Base-by-base conservation (phyloP, 2,113 vertebrate species). In the Scomber japonicus region DNA sequence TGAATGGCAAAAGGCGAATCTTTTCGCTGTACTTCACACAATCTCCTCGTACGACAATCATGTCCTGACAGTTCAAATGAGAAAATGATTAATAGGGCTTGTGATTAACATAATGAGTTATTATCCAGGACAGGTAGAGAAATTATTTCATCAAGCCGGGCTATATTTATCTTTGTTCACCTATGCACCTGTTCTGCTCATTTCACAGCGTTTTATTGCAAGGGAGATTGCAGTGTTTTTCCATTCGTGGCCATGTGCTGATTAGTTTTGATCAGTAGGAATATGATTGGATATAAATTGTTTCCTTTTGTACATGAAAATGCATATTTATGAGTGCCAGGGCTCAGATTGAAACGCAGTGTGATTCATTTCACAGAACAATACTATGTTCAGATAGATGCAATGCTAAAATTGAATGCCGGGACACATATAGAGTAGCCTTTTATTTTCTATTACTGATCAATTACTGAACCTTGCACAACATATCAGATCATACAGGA, bases 91-190 rank as follows among this genome's bases (percentile, higher is more conserved):
- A 94, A 94, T 93, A 86, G 81, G 78, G 68, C 86, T 88, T 31
- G 82, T 92, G 88, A 93, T 93, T 92, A 94, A 90, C 88, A 93
- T 93, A 91, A 90, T 93, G 90, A 93, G 88, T 93, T 92, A 94
- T 91, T 91, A 92, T 92, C 90, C 83, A 67, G 91, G 93, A 93
- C 90, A 93, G 89, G 89, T 89, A 92, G 91, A 93, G 87, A 88
- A 92, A 92, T 92, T 85, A 91, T 92, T 92, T 92, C 81, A 93
- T 93, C 91, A 93, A 92, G 85, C 89, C 74, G 15, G 77, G 84
- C 89, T 92, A 92, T 92, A 92, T 94, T 92, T 92, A 91, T 93
- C 92, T 92, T 81, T 55, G 68, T 87, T 90, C 91, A 92, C 90
- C 91, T 93, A 91, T 91, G 90, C 93, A 92, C 90, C 91, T 93